These are phyloP conservation scores for Anoura caudifer DNA, from an alignment of 2,113 vertebrate species.

Conservation along the genomic window DNA sequence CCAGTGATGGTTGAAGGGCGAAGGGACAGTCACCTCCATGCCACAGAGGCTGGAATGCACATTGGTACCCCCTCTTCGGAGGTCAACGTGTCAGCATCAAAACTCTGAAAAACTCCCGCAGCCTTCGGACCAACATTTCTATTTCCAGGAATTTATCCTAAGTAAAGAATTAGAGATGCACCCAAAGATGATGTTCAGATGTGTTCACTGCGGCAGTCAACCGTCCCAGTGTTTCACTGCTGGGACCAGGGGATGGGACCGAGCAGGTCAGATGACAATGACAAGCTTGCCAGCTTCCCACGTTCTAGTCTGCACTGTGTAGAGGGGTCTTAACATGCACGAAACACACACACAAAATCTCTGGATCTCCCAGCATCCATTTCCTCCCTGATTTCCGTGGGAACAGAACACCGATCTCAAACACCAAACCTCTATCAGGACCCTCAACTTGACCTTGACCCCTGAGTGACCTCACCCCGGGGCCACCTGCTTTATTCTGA, in stretches of 20 bases:
- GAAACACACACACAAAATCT: neutral
- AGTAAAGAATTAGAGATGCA: neutral
- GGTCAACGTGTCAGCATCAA: fast-evolving
- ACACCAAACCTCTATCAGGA: neutral
- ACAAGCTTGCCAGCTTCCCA: neutral
- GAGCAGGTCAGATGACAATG: neutral
- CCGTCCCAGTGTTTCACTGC: no score
- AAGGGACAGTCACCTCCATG: fast-evolving
- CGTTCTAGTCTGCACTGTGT: neutral
- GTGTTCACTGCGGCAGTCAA: neutral
- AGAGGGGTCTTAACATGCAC: neutral
- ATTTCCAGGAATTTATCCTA: neutral
- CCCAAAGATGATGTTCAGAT: neutral
- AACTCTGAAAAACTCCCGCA: neutral
- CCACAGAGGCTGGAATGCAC: neutral
- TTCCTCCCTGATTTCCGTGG: neutral
- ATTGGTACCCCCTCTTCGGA: fast-evolving
- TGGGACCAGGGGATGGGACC: no score
- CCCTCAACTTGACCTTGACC: neutral
- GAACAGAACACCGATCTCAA: neutral
- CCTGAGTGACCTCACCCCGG: fast-evolving
- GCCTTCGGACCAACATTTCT: neutral
- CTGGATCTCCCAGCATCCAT: neutral
- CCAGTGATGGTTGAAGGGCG: fast-evolving
- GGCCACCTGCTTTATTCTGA: neutral